Percentiles rank a stretch among this genome's conserved stretches.
Evolutionary conservation across 2,113 vertebrate genomes (phyloP).

Genomic region (Cyphomyrus plagiostoma): DNA sequence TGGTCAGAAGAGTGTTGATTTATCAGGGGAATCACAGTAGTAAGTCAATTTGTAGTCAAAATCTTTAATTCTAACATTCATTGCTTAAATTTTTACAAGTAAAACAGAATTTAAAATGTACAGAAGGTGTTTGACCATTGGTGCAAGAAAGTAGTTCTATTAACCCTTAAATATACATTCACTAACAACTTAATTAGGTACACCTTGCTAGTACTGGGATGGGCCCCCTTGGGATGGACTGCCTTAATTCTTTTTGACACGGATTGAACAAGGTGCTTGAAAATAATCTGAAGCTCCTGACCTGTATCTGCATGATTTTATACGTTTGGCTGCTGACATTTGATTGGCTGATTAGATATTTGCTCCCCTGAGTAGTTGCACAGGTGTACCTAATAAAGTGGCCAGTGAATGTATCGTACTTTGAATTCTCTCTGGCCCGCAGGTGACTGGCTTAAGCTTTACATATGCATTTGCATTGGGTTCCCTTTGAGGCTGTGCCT

Average conservation of each 20-base stretch:
- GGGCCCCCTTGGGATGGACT: too few species aligned
- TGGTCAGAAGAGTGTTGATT: too few species aligned
- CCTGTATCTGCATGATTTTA: background rate
- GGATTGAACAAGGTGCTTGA: background rate
- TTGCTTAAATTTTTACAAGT: background rate
- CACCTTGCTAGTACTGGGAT: background rate
- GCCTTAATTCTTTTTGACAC: background rate
- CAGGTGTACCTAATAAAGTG: too few species aligned
- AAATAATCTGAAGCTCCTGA: background rate
- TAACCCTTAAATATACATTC: background rate
- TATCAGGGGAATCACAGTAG: too few species aligned
- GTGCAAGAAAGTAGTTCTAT: background rate
- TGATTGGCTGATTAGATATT: background rate
- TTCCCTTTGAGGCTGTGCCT: background rate
- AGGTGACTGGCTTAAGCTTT: background rate
- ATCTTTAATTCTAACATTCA: too few species aligned
- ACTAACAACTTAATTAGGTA: background rate
- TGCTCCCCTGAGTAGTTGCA: background rate
- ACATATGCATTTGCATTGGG: background rate
- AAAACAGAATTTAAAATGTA: background rate
- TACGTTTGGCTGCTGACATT: background rate
- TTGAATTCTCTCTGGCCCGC: background rate
- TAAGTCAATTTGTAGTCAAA: too few species aligned
- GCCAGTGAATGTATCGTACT: background rate
- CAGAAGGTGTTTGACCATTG: background rate